Conservation (phyloP, 2,113 vertebrate genomes). For the Scatophagus argus region DNA sequence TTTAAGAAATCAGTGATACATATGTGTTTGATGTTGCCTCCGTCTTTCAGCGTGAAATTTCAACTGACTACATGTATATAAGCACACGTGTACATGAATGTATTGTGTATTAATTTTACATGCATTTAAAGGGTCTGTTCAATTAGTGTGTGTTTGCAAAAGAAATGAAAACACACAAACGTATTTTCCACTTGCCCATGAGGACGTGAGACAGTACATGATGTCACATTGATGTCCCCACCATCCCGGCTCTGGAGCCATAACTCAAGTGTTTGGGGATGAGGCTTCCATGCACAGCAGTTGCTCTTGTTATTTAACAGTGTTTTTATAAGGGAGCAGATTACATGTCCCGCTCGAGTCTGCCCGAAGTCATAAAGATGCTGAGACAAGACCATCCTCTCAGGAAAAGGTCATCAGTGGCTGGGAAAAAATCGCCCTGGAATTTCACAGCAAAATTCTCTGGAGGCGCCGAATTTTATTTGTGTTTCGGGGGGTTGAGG, state of each 20-base stretch:
- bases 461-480: background rate
- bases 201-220: background rate
- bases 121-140: background rate
- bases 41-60: constrained; percentile 6
- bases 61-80: background rate
- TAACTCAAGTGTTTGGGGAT: constrained; percentile 12
- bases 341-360: constrained; percentile 20
- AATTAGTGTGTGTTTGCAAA: no score
- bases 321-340: constrained; percentile 31
- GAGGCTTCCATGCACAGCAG: constrained; percentile 16
- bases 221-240: background rate
- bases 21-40: background rate
- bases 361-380: constrained; percentile 37
- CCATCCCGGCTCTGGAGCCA: background rate
- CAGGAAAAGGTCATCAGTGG: constrained; percentile 20
- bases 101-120: no score
- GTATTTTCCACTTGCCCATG: background rate
- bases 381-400: constrained; percentile 20
- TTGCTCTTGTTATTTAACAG: constrained; percentile 38
- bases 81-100: background rate
- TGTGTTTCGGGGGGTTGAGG: background rate
- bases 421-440: constrained; percentile 40
- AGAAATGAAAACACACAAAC: background rate
- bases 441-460: constrained; percentile 32
- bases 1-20: constrained; percentile 1